Conservation (phyloP, 2,113 vertebrate species). For the Embiotoca jacksoni region DNA sequence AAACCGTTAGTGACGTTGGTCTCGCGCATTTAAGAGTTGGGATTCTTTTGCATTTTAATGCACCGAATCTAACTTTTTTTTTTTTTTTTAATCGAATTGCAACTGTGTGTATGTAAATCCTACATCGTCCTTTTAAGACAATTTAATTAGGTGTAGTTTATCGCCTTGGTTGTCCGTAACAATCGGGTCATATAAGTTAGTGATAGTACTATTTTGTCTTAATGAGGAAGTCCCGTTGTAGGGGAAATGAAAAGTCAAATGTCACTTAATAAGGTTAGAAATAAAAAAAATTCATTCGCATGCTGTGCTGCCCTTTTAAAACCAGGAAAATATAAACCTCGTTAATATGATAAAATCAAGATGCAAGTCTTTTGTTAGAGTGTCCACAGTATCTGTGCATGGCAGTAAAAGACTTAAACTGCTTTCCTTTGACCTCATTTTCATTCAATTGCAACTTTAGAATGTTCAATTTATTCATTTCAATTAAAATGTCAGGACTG, state of each 20-base stretch:
- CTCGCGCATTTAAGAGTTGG: neutral
- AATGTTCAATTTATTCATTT: neutral
- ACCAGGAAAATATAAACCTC: neutral
- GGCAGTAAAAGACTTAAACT: too few relatives aligned
- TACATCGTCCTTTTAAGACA: neutral
- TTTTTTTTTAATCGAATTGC: neutral
- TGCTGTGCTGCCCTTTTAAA: neutral
- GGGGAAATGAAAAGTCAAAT: too few relatives aligned
- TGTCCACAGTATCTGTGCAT: too few relatives aligned
- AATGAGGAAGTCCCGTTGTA: neutral
- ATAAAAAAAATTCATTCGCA: neutral
- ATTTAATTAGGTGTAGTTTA: too few relatives aligned
- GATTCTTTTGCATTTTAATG: neutral
- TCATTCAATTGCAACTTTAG: too few relatives aligned
- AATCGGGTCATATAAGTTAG: neutral
- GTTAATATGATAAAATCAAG: neutral
- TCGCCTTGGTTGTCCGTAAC: too few relatives aligned
- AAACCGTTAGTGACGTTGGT: conserved; percentile 4
- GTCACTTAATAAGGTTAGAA: neutral
- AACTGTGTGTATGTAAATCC: neutral
- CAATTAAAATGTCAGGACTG: neutral
- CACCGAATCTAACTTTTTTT: neutral
- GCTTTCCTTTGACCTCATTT: too few relatives aligned
- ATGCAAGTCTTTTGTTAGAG: neutral
- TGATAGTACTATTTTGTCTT: neutral